Percentiles rank a stretch among this genome's conserved stretches.
Conservation (phyloP, 2,888 invertebrate genomes). For the Meteorus cinctellus region DNA sequence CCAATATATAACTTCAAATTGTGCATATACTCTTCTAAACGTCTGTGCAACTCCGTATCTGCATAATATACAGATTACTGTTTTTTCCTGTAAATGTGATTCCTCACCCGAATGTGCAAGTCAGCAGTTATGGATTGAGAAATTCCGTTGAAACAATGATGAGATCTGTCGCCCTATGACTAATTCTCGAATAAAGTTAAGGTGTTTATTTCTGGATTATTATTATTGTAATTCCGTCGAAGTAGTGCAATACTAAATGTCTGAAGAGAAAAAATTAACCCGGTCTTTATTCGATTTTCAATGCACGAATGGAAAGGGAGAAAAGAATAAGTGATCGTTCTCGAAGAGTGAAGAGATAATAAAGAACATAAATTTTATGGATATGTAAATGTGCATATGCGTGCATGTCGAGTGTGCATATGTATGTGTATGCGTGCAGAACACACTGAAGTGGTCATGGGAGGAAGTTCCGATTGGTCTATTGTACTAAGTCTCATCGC, state of each 20-base stretch:
- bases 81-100: too few relatives aligned
- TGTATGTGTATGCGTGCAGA: neutral
- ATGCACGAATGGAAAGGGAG: neutral
- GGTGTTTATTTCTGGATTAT: neutral
- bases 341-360: neutral
- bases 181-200: neutral
- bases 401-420: neutral
- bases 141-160: too few relatives aligned
- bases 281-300: neutral
- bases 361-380: neutral
- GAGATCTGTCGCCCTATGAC: too few relatives aligned
- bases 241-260: conserved; percentile 3
- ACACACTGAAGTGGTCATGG: neutral
- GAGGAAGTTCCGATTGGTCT: conserved; percentile 16
- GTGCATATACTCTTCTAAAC: neutral
- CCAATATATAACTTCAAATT: neutral
- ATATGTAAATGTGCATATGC: neutral
- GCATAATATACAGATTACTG: too few relatives aligned
- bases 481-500: conserved; percentile 40
- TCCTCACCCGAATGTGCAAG: too few relatives aligned
- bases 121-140: too few relatives aligned
- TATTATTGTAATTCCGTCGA: neutral
- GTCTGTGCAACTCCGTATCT: neutral
- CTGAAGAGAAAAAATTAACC: neutral
- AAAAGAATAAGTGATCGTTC: neutral